Evolutionary conservation across 2,888 invertebrate species (phyloP).

Genomic region (Leuctra nigra): DNA sequence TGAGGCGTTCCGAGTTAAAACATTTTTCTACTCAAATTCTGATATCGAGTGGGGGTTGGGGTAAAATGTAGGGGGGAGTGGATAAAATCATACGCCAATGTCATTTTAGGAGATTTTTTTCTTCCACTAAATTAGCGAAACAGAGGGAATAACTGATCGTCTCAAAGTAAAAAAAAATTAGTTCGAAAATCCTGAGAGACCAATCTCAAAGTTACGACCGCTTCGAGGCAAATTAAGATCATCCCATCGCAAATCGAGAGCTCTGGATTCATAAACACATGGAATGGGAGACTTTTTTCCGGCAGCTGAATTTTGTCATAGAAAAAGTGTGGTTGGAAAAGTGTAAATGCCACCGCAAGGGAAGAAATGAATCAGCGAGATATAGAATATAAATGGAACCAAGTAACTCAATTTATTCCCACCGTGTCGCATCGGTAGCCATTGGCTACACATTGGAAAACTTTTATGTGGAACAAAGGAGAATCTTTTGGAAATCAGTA

Average conservation of each 20-base stretch:
- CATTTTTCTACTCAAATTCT: too few relatives aligned
- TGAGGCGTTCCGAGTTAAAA: too few relatives aligned
- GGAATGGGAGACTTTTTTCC: slow-evolving; percentile 4
- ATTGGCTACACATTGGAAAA: too few relatives aligned
- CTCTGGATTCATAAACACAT: not conserved
- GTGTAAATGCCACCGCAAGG: slow-evolving; percentile 25
- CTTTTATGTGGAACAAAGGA: too few relatives aligned
- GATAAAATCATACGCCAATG: slow-evolving; percentile 15
- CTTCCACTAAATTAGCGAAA: slow-evolving; percentile 10
- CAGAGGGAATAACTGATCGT: slow-evolving; percentile 22
- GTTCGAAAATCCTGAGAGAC: slow-evolving; percentile 5
- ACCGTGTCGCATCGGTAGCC: not conserved
- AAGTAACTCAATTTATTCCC: not conserved
- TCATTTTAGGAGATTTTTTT: slow-evolving; percentile 13
- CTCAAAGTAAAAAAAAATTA: slow-evolving; percentile 1
- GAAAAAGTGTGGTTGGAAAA: slow-evolving; percentile 15
- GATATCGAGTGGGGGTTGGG: not conserved
- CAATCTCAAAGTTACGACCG: slow-evolving; percentile 24
- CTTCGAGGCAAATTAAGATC: slow-evolving; percentile 21
- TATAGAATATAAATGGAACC: not conserved
- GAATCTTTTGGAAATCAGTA: too few relatives aligned
- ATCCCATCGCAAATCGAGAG: slow-evolving; percentile 6
- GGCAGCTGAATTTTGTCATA: not conserved
- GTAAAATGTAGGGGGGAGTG: slow-evolving; percentile 4
- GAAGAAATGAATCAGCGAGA: slow-evolving; percentile 9